phyloP scores from a whole-genome alignment of 2,888 invertebrate genomes.

The Leistus spinibarbis region DNA sequence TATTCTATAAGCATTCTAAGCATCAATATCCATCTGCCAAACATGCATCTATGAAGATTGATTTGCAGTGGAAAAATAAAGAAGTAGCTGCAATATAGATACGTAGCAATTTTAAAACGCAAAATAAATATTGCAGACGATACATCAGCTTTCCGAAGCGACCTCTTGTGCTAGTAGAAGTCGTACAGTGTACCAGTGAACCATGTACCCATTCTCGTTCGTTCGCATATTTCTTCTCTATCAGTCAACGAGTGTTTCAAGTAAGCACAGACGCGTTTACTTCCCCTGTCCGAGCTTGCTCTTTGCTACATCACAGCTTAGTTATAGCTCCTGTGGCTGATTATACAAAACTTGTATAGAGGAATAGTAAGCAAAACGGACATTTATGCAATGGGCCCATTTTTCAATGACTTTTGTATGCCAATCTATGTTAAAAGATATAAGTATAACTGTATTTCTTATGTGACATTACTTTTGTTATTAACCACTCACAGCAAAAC shows the following conservation, averaged over 20 bases:
- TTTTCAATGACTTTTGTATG: no score
- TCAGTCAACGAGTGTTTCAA: not conserved
- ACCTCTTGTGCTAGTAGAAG: not conserved
- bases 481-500: no score
- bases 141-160: not conserved
- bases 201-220: not conserved
- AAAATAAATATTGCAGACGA: not conserved
- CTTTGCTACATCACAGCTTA: not conserved
- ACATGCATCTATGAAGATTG: not conserved
- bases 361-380: no score
- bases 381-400: no score
- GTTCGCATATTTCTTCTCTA: not conserved
- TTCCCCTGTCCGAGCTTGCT: not conserved
- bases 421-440: no score
- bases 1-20: not conserved
- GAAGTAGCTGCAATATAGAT: not conserved
- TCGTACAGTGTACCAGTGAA: not conserved
- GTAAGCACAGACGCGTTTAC: not conserved
- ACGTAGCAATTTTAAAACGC: slow-evolving; percentile 3
- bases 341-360: not conserved
- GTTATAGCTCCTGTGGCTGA: not conserved
- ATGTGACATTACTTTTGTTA: no score
- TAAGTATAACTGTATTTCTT: no score
- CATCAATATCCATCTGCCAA: not conserved
- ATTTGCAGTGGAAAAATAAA: not conserved